phyloP scores from a whole-genome alignment of 2,888 invertebrate species.

The Calameuta filiformis region DNA sequence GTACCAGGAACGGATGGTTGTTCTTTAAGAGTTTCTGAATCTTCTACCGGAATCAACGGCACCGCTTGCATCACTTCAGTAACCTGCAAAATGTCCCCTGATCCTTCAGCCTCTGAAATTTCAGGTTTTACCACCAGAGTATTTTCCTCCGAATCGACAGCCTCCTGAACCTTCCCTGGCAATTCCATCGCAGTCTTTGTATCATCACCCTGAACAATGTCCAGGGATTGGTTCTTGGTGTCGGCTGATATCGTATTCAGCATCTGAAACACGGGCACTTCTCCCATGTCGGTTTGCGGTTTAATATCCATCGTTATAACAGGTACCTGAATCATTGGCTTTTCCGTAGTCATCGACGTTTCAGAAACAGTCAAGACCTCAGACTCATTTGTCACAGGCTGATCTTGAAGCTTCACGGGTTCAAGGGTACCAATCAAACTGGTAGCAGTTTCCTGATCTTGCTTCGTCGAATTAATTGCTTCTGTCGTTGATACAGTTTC shows the following conservation, averaged over 20 bases:
- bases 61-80: neutral
- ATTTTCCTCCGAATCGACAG: neutral
- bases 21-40: neutral
- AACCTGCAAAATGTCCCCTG: neutral
- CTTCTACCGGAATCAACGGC: neutral
- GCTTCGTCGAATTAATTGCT: neutral
- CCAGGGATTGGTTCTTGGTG: neutral
- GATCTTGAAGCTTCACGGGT: neutral
- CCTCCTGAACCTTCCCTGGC: neutral
- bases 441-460: neutral
- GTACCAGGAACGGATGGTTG: neutral
- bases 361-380: neutral
- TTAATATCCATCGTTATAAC: conserved; percentile 56
- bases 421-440: neutral
- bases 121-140: neutral
- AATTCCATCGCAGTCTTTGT: neutral
- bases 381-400: neutral
- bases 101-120: neutral
- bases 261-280: conserved; percentile 50
- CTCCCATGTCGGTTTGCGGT: conserved; percentile 33
- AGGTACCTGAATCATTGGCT: conserved; percentile 60
- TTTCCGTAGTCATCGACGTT: conserved; percentile 32
- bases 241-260: conserved; percentile 50
- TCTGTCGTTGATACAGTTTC: neutral
- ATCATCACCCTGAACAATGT: neutral